Evolutionary conservation across 2,113 vertebrate genomes (phyloP).

Genomic region (Sturnus vulgaris): DNA sequence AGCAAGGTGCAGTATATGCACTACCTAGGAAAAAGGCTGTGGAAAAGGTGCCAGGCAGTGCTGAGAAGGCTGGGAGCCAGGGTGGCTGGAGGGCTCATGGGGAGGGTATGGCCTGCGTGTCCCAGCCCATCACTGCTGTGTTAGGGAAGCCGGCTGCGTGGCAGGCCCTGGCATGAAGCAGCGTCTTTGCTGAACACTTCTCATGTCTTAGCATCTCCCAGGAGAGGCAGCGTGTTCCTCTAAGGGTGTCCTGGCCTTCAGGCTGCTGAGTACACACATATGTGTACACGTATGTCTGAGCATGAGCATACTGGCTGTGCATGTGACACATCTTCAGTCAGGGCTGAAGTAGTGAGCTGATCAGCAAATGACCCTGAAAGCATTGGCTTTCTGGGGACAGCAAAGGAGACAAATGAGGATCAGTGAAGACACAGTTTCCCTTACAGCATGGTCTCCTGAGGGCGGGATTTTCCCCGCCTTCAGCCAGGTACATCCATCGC

Average conservation of each 20-base stretch:
- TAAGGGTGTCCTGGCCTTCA: neutral
- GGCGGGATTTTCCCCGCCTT: neutral
- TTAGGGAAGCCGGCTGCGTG: neutral
- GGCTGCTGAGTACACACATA: neutral
- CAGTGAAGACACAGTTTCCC: neutral
- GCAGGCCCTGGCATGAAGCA: conserved; percentile 47
- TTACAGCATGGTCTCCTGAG: neutral
- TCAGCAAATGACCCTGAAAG: neutral
- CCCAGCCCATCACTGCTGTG: conserved; percentile 1
- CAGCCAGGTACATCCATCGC: neutral
- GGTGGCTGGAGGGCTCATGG: neutral
- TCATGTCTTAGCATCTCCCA: neutral
- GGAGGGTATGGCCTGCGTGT: neutral
- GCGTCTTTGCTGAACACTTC: neutral
- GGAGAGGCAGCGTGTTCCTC: neutral
- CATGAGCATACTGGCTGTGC: neutral
- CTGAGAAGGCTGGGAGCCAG: neutral
- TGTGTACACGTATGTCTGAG: neutral
- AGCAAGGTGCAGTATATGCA: neutral
- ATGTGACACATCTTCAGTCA: neutral
- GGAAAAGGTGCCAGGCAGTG: neutral
- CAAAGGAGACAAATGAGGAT: neutral
- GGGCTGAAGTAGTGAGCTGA: neutral
- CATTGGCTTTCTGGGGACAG: neutral
- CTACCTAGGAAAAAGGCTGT: neutral